Conservation (phyloP, 2,888 invertebrate species). For the Cosmopolites sordidus region DNA sequence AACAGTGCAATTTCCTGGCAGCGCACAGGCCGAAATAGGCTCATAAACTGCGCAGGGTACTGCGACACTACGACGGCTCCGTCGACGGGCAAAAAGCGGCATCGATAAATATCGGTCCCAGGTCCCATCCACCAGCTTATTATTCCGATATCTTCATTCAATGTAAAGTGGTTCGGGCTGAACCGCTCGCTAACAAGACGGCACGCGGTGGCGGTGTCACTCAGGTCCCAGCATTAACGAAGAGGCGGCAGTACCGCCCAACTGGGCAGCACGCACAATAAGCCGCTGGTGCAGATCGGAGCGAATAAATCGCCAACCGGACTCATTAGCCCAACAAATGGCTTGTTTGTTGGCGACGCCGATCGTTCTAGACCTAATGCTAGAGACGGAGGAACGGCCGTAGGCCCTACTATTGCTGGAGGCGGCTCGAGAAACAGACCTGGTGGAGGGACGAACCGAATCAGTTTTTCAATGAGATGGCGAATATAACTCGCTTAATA, state of each 20-base stretch:
- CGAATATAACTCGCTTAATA: neutral
- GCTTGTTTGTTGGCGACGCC: constrained; percentile 23
- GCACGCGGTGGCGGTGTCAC: constrained; percentile 49
- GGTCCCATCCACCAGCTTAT: constrained; percentile 41
- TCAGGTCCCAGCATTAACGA: constrained; percentile 43
- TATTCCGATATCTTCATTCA: constrained; percentile 50
- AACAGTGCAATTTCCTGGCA: constrained; percentile 7
- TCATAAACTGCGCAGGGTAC: constrained; percentile 36
- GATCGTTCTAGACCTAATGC: neutral
- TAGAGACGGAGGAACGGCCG: neutral
- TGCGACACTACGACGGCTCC: constrained; percentile 27
- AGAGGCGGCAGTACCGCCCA: constrained; percentile 45
- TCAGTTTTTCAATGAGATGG: neutral
- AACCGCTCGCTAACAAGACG: constrained; percentile 48
- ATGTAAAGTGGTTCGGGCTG: constrained; percentile 46
- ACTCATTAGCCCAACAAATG: constrained; percentile 29
- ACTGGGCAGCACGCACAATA: constrained; percentile 52
- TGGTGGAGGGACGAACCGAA: neutral
- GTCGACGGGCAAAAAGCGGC: constrained; percentile 32
- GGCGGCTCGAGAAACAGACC: neutral
- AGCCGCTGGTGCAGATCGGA: constrained; percentile 39
- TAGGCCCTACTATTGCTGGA: no score
- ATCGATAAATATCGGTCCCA: constrained; percentile 24
- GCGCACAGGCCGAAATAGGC: constrained; percentile 22
- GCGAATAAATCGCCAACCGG: constrained; percentile 26